Conservation (phyloP, 2,797 vertebrate genomes). For the Clarias fuscus region DNA sequence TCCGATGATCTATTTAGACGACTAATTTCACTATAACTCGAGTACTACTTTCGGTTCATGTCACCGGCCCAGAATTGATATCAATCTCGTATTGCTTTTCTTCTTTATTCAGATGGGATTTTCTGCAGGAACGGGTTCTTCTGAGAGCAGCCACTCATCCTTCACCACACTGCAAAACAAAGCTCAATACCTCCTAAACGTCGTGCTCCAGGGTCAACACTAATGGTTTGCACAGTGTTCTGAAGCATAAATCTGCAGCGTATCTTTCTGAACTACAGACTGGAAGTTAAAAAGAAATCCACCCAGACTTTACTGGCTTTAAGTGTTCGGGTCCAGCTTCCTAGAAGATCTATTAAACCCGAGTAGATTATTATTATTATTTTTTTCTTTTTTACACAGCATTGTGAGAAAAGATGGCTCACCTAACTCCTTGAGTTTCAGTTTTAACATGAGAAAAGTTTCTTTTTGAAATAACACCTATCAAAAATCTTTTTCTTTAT, state of each 20-base stretch:
- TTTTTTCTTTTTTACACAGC: neutral
- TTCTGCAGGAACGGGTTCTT: neutral
- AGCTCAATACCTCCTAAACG: neutral
- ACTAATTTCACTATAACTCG: neutral
- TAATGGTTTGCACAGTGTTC: neutral
- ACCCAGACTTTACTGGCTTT: too few species aligned
- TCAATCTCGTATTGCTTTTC: neutral
- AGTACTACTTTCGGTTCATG: too few species aligned
- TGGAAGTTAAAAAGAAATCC: neutral
- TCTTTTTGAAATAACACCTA: slow-evolving; percentile 35
- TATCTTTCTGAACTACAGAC: neutral
- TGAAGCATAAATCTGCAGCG: neutral
- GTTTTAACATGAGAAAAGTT: neutral
- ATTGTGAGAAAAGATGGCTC: neutral
- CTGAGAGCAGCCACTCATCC: neutral
- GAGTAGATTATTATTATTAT: neutral
- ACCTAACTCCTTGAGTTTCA: neutral
- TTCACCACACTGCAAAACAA: too few species aligned
- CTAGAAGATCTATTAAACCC: slow-evolving; percentile 14
- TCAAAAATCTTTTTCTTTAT: slow-evolving; percentile 37
- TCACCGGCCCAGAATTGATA: neutral
- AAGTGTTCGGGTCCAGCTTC: neutral
- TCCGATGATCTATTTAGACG: neutral
- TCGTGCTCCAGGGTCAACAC: neutral
- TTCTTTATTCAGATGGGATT: neutral